Base-by-base conservation (phyloP, 2,888 invertebrate genomes). In the Dysmachus trigonus region DNA sequence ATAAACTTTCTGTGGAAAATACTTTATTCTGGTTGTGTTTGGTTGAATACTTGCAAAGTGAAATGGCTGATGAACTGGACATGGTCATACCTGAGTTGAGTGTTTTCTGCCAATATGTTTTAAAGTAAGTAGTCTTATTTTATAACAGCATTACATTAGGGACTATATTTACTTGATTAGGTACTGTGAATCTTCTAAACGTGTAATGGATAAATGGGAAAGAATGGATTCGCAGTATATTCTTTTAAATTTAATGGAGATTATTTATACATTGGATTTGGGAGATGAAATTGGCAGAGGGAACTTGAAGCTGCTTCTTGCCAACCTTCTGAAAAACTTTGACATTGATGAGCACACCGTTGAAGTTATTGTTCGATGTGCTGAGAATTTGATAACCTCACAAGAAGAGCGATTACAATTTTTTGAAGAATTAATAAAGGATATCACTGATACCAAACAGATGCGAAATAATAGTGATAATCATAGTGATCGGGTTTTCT, bases 41-140 rank as follows among this genome's bases (percentile, higher is more conserved):
- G 33, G 93, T 94, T 73, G 92, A 93, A 87, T 93, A 93, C 90
- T 89, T 92, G 2, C 91, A 91, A 87, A 85, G 87, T 7, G 89
- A 90, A 30, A 89, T 89, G 86, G 90, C 91, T 0, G 90, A 91
- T 53, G 91, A 92, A 86, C 87, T 90, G 33, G 91, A 92, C 81
- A 86, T 89, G 10, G 88, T 91, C 35, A 88, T 92, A 74, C 97
- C 97, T 0, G 96, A 96, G 89, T 91, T 96, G 84, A 94, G 95
- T 0, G 93, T 94, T 30, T 95, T 97, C 88, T 96, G 95, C 88
- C 93, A 93, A 33, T 97, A 97, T 90, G 94, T 97, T 13, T 93
- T 94, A 89, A 93, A 94, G 94, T 97, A 92, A 92, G 93, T 93
- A 30, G 10, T 41, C 15, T 47, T n/a, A 15, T 18, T 72, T 72